Evolutionary conservation across 2,888 invertebrate genomes (phyloP).

Genomic region (Anorthoa munda): DNA sequence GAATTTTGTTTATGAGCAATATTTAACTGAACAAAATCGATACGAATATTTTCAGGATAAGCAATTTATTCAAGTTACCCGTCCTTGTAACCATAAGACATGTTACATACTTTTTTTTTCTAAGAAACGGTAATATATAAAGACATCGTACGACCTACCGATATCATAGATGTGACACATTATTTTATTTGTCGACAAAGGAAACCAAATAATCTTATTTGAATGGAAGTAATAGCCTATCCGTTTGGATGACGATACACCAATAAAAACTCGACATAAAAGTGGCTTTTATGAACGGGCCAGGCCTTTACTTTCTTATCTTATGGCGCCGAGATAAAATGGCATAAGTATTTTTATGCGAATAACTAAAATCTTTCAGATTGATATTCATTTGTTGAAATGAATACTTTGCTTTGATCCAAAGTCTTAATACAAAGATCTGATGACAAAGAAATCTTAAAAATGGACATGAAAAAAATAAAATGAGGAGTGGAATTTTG

Average conservation of each 20-base stretch:
- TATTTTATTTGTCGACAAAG: slow-evolving; percentile 25
- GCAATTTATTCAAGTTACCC: background rate
- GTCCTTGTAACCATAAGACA: background rate
- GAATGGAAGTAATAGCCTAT: slow-evolving; percentile 34
- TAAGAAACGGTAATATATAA: background rate
- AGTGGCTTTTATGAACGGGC: slow-evolving; percentile 31
- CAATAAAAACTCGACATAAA: slow-evolving; percentile 42
- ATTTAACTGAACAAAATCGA: background rate
- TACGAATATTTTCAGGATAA: background rate
- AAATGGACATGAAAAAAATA: background rate
- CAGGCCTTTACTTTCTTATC: slow-evolving; percentile 23
- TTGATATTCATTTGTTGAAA: background rate
- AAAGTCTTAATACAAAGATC: background rate
- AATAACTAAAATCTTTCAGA: background rate
- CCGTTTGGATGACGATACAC: slow-evolving; percentile 37
- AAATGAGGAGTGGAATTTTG: background rate
- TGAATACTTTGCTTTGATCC: background rate
- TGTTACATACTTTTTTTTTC: background rate
- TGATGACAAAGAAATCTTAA: background rate
- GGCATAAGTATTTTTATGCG: slow-evolving; percentile 7
- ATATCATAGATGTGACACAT: slow-evolving; percentile 8
- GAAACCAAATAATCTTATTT: slow-evolving; percentile 21
- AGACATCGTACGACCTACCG: no score
- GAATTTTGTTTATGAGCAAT: no score
- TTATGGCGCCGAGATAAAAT: slow-evolving; percentile 1